Base-by-base conservation (phyloP, 2,113 vertebrate species). In the Isichthys henryi region DNA sequence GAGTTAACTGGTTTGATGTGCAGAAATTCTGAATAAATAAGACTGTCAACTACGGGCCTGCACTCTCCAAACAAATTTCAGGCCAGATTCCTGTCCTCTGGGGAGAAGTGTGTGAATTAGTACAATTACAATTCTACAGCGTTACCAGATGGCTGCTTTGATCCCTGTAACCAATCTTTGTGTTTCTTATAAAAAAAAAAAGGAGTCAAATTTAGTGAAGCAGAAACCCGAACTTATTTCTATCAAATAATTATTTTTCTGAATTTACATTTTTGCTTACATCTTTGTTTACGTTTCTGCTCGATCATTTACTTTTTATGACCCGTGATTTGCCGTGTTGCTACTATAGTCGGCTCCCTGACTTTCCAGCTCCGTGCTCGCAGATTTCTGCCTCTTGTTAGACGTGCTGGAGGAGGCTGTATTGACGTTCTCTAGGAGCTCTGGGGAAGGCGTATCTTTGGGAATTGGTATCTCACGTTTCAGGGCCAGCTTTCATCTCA, bases 401-500 rank as follows among this genome's bases (percentile, higher is more conserved):
- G 89, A 39, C 74, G 56, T 87, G 89, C 89, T 89, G 89, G 66
- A 89, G 89, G 80, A 89, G 88, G 84, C 35, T 86, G 84, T 89
- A 87, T 87, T 50, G 89, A 89, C 43, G 84, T 43, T 50, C 58
- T 49, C 31, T 8, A 27, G 84, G 88, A 62, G 90, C 88, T 70
- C 90, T 77, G 50, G 90, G 92, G 93, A 93, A 89, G 90, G 15
- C 88, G 70, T 87, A 83, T 90, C 89, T 89, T 86, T 74, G 92
- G 92, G 91, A 91, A 90, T 85, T 74, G 89, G 90, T 58, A 87
- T 90, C 91, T 92, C 93, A 92, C 91, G 88, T 92, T 93, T 91
- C 90, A 92, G 92, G 90, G 85, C 90, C 89, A 82, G 88, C 93
- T 93, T 93, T 93, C 93, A 93, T 93, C 91, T 92, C 89, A 88